A percentile compares a stretch with the other conserved stretches of the same genome.
Evolutionary conservation across 2,797 vertebrate species (phyloP).

Genomic region (Tiaroga cobitis): DNA sequence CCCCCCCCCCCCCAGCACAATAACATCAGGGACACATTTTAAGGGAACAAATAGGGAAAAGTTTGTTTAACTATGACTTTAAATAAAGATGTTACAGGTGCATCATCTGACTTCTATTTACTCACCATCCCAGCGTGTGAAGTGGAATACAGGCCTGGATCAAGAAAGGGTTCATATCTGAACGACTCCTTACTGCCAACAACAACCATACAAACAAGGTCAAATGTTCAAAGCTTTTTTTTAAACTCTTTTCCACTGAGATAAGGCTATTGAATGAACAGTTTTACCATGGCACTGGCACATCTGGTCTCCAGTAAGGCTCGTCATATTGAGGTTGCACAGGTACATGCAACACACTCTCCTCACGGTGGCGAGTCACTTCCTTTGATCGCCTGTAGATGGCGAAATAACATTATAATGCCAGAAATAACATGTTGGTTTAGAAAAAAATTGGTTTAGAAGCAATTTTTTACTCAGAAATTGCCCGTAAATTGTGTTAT

Average conservation of each 20-base stretch:
- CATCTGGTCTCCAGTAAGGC: slow-evolving; percentile 33
- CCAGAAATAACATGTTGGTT: background rate
- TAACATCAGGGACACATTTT: background rate
- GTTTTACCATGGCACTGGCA: slow-evolving; percentile 34
- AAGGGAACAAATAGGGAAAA: background rate
- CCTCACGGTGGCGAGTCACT: slow-evolving; percentile 50
- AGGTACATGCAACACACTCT: background rate
- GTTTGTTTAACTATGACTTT: background rate
- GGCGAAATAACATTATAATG: background rate
- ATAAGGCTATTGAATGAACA: background rate
- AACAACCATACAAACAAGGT: slow-evolving; percentile 6
- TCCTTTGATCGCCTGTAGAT: slow-evolving; percentile 58
- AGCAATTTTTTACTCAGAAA: background rate
- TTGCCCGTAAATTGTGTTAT: background rate
- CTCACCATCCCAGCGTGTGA: slow-evolving; percentile 40
- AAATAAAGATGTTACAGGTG: background rate
- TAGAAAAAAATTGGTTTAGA: background rate
- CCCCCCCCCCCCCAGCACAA: too few species aligned
- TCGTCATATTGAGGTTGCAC: slow-evolving; percentile 21
- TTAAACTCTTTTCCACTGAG: background rate
- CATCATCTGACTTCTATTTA: background rate
- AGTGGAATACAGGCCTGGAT: background rate
- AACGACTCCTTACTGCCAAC: slow-evolving; percentile 4
- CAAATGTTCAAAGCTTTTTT: background rate
- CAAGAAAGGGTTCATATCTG: background rate